A percentile compares a stretch with the other conserved stretches of the same genome.
These are phyloP conservation scores for Octopus bimaculoides DNA, from an alignment of 1,140 invertebrate species.

Conservation along the genomic window DNA sequence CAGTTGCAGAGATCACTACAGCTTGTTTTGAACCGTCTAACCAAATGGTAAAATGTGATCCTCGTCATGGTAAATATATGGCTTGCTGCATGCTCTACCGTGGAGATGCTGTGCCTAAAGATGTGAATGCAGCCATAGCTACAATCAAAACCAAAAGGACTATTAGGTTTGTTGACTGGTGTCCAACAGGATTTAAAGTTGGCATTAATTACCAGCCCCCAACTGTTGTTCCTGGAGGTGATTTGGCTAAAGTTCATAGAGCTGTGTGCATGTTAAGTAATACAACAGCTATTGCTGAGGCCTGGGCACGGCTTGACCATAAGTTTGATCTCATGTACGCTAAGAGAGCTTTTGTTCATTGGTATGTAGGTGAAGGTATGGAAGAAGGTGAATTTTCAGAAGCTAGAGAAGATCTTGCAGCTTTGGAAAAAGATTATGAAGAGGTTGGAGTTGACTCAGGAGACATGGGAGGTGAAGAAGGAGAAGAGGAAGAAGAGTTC, in stretches of 20 bases:
- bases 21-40: constrained; percentile 83
- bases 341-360: constrained; percentile 60
- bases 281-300: constrained; percentile 77
- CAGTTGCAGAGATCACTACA: constrained; percentile 77
- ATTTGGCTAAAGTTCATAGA: constrained; percentile 64
- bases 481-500: background rate
- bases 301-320: constrained; percentile 64
- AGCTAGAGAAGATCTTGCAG: constrained; percentile 76
- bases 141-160: constrained; percentile 77
- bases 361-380: constrained; percentile 65
- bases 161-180: constrained; percentile 80
- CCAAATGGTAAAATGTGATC: constrained; percentile 89
- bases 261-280: constrained; percentile 76
- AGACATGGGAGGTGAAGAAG: background rate
- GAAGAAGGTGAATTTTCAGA: constrained; percentile 66
- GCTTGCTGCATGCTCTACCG: constrained; percentile 58
- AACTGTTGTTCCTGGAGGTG: constrained; percentile 67
- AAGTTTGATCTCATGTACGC: constrained; percentile 17
- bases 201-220: constrained; percentile 53
- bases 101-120: constrained; percentile 57
- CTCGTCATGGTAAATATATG: constrained; percentile 84
- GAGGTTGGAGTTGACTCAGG: constrained; percentile 67
- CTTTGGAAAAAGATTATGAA: constrained; percentile 62
- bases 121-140: constrained; percentile 65
- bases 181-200: constrained; percentile 70